Conservation (phyloP, 2,113 vertebrate species). For the Pipa parva region DNA sequence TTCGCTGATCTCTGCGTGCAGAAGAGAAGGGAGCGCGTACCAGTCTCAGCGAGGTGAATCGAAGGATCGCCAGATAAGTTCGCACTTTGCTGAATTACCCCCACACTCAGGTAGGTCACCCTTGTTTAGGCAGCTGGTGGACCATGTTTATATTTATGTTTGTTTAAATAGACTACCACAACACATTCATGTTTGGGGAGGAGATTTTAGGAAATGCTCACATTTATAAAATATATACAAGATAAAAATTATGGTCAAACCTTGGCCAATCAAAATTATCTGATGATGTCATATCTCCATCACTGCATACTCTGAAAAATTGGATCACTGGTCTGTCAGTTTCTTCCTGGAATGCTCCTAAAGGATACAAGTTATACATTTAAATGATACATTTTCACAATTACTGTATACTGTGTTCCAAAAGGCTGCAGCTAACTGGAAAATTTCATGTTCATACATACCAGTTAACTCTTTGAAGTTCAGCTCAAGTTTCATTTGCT, state of each 20-base stretch:
- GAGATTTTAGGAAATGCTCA: too few species aligned
- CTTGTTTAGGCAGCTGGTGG: too few species aligned
- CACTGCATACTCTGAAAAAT: constrained; percentile 85
- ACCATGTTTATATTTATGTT: too few species aligned
- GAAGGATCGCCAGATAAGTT: too few species aligned
- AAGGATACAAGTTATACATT: not conserved
- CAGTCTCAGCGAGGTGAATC: too few species aligned
- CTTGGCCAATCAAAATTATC: constrained; percentile 96
- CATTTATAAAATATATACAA: not conserved
- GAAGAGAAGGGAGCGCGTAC: too few species aligned
- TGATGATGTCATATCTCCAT: constrained; percentile 81
- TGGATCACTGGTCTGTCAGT: constrained; percentile 60
- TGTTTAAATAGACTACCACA: too few species aligned
- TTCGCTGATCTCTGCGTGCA: too few species aligned
- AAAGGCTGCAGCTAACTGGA: not conserved
- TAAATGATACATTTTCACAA: too few species aligned
- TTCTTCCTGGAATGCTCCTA: constrained; percentile 85
- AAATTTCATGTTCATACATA: constrained; percentile 51
- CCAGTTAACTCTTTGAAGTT: constrained; percentile 86
- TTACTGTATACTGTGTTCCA: not conserved
- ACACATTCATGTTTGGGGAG: too few species aligned
- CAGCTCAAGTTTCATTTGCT: constrained; percentile 89
- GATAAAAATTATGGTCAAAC: constrained; percentile 49
- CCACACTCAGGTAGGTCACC: too few species aligned
- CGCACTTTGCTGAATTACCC: too few species aligned